Evolutionary conservation across 2,797 vertebrate species (phyloP).

Genomic region (Sebastes steindachneri): DNA sequence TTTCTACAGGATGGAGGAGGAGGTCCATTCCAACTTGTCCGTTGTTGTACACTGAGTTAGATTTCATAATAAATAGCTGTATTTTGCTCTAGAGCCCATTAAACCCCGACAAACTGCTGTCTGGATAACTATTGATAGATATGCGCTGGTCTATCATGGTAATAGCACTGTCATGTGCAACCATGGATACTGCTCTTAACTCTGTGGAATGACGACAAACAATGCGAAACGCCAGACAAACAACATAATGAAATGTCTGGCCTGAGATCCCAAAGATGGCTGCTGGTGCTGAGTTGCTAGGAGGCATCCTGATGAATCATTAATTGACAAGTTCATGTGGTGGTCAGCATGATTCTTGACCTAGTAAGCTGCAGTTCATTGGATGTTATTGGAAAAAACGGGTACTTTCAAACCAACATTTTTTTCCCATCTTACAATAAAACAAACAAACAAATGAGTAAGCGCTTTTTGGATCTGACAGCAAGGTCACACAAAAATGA

Average conservation of each 20-base stretch:
- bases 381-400: background rate
- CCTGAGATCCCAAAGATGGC: conserved; percentile 19
- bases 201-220: conserved; percentile 71
- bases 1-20: background rate
- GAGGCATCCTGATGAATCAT: conserved; percentile 54
- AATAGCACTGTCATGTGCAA: conserved; percentile 33
- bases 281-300: conserved; percentile 41
- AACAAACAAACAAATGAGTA: background rate
- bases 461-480: background rate
- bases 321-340: conserved; percentile 51
- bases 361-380: background rate
- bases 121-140: conserved; percentile 13
- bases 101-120: background rate
- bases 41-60: background rate
- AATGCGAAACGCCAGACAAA: conserved; percentile 65
- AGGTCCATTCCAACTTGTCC: background rate
- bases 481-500: background rate
- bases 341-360: conserved; percentile 44
- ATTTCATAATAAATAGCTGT: background rate
- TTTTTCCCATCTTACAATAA: background rate
- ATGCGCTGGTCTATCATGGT: conserved; percentile 11
- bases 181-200: conserved; percentile 59
- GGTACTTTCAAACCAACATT: background rate
- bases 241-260: conserved; percentile 60
- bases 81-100: background rate